These are phyloP conservation scores for Epistrophella euchroma DNA, from an alignment of 2,888 invertebrate genomes.

Conservation along the genomic window DNA sequence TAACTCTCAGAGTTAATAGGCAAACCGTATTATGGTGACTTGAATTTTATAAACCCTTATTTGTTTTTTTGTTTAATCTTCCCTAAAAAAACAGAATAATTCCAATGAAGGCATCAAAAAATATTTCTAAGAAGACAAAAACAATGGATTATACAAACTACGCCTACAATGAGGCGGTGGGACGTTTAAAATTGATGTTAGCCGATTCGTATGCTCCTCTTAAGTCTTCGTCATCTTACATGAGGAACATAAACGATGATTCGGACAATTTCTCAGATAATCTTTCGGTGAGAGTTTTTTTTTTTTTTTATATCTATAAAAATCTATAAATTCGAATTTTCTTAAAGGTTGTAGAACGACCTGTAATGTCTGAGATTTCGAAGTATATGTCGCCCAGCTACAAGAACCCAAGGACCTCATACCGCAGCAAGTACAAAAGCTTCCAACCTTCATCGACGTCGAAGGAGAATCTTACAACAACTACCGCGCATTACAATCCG, in stretches of 20 bases:
- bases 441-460: slow-evolving; percentile 78
- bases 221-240: slow-evolving; percentile 78
- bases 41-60: slow-evolving; percentile 16
- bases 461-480: slow-evolving; percentile 80
- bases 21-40: slow-evolving; percentile 45
- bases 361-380: slow-evolving; percentile 83
- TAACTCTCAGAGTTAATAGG: background rate
- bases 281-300: slow-evolving; percentile 80
- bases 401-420: slow-evolving; percentile 77
- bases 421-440: slow-evolving; percentile 68
- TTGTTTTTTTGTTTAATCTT: slow-evolving; percentile 14
- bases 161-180: slow-evolving; percentile 93
- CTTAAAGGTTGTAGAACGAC: slow-evolving; percentile 81
- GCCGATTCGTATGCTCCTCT: slow-evolving; percentile 90
- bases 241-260: slow-evolving; percentile 83
- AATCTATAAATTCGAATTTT: background rate
- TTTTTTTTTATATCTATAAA: background rate
- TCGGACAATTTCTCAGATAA: slow-evolving; percentile 86
- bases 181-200: slow-evolving; percentile 90
- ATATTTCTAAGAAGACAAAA: slow-evolving; percentile 82
- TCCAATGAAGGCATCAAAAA: slow-evolving; percentile 82
- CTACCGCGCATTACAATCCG: slow-evolving; percentile 77
- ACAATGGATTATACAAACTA: slow-evolving; percentile 92
- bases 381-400: slow-evolving; percentile 83
- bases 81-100: slow-evolving; percentile 78